Conservation (phyloP, 2,888 invertebrate species). For the Oxystoma pomonae region DNA sequence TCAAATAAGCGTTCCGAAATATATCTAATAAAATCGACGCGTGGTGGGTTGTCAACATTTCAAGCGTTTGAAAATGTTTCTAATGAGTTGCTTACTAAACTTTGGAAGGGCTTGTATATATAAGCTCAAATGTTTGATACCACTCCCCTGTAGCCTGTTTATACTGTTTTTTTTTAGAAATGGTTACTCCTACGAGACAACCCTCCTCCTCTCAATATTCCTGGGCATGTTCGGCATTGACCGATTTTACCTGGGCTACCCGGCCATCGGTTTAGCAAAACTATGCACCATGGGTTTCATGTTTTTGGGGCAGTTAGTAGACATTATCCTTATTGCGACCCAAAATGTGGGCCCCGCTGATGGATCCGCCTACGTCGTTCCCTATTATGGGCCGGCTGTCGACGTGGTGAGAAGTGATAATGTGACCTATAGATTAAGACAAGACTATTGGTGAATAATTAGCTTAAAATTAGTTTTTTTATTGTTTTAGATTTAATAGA, state of each 20-base stretch:
- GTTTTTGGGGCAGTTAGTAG: conserved; percentile 91
- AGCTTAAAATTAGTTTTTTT: too few species aligned
- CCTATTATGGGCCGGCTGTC: conserved; percentile 88
- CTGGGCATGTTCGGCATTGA: conserved; percentile 98
- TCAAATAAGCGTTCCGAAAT: too few species aligned
- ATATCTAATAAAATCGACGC: too few species aligned
- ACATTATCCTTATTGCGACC: conserved; percentile 92
- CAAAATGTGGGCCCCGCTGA: conserved; percentile 93
- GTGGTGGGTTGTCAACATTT: too few species aligned
- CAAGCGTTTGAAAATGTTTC: too few species aligned
- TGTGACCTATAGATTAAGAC: conserved; percentile 75
- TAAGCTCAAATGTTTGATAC: too few species aligned
- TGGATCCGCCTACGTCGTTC: conserved; percentile 90
- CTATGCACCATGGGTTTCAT: conserved; percentile 95
- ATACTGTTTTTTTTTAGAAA: conserved; percentile 64
- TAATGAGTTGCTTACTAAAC: too few species aligned
- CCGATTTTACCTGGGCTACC: conserved; percentile 97
- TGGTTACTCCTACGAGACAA: conserved; percentile 90
- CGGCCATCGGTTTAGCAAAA: conserved; percentile 91
- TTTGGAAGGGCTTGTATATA: too few species aligned
- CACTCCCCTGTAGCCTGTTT: too few species aligned
- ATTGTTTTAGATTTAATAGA: too few species aligned
- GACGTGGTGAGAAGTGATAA: conserved; percentile 78
- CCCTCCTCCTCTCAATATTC: conserved; percentile 90
- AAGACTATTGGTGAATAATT: conserved; percentile 79